Base-by-base conservation (phyloP, 2,888 invertebrate genomes). In the Drosophila anceps region DNA sequence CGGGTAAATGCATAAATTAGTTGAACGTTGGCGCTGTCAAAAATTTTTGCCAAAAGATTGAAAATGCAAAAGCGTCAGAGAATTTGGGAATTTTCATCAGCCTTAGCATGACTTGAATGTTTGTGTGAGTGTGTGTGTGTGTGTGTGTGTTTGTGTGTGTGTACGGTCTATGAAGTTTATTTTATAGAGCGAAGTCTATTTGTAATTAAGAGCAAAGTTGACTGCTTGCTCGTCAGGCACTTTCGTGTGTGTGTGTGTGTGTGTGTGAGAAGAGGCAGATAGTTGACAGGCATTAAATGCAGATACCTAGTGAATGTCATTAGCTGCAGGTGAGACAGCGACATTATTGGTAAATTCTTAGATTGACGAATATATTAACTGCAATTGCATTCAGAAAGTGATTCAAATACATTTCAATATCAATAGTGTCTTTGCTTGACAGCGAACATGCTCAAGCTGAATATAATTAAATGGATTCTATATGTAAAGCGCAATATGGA, bases 1-100 rank as follows among this genome's bases (percentile, higher is more conserved):
- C 66, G 71, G 71, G 48, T 59, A 64, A 64, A 68, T 78, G 73
- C 76, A 80, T 78, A 78, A 80, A 78, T 78, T 76, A 78, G 67
- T 68, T 39, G 15, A 55, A 54, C 37, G 48, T 43, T 62, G 33
- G 41, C 50, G 27, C 64, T 79, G 66, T 71, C 66, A 51, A 51
- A 63, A 57, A 67, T 65, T 59, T 50, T 60, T 18, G 48, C 59
- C 37, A 64, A 55, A 57, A 50, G 60, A 77, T 67, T 67, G 39
- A 51, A 58, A 79, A 69, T 62, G 51, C 73, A 20, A 73, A 66
- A 71, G 46, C 59, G 57, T 15, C 64, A 46, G 57, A 61, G 59
- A 63, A 65, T 63, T 69, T 50, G 35, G 2, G 39, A 50, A 62
- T 65, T 62, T 59, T 33, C 29, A n/a, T 58, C 54, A 18, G 37